These are phyloP conservation scores for Diplolepis rosae DNA, from an alignment of 2,888 invertebrate species.

Conservation along the genomic window DNA sequence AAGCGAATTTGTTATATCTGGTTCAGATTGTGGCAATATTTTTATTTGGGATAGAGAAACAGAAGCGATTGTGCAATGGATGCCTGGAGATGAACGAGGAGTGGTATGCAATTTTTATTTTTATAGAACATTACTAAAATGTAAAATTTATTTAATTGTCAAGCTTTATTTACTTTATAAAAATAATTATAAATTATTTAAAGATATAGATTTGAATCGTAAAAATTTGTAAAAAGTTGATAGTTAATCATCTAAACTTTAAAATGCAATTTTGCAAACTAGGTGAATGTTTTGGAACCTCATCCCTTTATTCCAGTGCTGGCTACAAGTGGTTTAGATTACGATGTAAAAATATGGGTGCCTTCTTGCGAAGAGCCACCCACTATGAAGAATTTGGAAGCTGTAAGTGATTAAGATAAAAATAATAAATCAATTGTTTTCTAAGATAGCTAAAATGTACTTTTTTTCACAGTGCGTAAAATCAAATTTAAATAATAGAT, in stretches of 20 bases:
- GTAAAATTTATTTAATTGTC: no score
- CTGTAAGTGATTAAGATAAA: slow-evolving; percentile 37
- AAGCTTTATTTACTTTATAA: no score
- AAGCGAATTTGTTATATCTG: slow-evolving; percentile 93
- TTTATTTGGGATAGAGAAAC: slow-evolving; percentile 93
- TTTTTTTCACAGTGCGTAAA: slow-evolving; percentile 49
- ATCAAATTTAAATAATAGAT: slow-evolving; percentile 48
- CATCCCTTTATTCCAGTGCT: slow-evolving; percentile 91
- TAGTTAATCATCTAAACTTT: no score
- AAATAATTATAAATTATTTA: no score
- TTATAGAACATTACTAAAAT: no score
- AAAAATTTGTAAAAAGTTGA: no score
- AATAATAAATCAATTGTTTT: background rate
- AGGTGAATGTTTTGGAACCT: slow-evolving; percentile 94
- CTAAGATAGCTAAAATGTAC: background rate
- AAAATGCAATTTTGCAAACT: slow-evolving; percentile 29
- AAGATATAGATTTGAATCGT: no score
- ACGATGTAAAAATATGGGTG: slow-evolving; percentile 94
- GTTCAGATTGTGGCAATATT: slow-evolving; percentile 93
- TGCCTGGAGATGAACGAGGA: slow-evolving; percentile 86
- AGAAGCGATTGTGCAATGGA: slow-evolving; percentile 92
- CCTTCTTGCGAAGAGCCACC: slow-evolving; percentile 78
- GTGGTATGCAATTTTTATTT: slow-evolving; percentile 80
- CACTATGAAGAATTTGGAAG: slow-evolving; percentile 46
- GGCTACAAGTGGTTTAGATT: slow-evolving; percentile 93